A percentile compares a stretch with the other conserved stretches of the same genome.
These are phyloP conservation scores for Myotis lucifugus DNA, from an alignment of 2,113 vertebrate genomes.

Conservation along the genomic window DNA sequence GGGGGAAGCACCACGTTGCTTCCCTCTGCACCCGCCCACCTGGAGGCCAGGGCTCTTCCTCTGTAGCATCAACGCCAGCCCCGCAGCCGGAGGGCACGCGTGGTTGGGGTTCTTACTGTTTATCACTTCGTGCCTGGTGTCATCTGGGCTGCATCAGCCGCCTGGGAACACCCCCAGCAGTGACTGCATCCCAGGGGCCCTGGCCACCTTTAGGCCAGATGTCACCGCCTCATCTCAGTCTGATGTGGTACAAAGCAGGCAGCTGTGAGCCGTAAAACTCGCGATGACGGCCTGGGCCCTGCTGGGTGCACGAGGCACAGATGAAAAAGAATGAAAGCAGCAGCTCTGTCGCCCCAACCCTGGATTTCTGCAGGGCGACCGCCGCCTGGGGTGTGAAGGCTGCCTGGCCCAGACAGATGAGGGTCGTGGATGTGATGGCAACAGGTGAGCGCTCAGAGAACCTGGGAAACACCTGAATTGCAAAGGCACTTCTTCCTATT, in stretches of 20 bases:
- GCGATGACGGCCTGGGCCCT: background rate
- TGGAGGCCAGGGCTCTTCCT: background rate
- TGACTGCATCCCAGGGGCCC: conserved; percentile 1
- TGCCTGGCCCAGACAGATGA: background rate
- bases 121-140: background rate
- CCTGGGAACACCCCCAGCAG: background rate
- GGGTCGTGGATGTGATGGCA: background rate
- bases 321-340: background rate
- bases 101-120: background rate
- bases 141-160: conserved; percentile 40
- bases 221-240: conserved; percentile 14
- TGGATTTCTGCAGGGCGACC: background rate
- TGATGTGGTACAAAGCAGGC: background rate
- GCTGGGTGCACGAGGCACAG: background rate
- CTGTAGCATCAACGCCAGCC: background rate
- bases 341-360: background rate
- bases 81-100: background rate
- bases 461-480: background rate
- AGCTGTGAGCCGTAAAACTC: background rate
- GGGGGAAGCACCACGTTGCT: background rate
- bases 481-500: background rate
- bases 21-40: background rate
- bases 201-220: conserved; percentile 62
- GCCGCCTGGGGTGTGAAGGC: background rate
- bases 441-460: background rate